These are phyloP conservation scores for Papilio polytes DNA, from an alignment of 1,140 invertebrate species.

Conservation along the genomic window DNA sequence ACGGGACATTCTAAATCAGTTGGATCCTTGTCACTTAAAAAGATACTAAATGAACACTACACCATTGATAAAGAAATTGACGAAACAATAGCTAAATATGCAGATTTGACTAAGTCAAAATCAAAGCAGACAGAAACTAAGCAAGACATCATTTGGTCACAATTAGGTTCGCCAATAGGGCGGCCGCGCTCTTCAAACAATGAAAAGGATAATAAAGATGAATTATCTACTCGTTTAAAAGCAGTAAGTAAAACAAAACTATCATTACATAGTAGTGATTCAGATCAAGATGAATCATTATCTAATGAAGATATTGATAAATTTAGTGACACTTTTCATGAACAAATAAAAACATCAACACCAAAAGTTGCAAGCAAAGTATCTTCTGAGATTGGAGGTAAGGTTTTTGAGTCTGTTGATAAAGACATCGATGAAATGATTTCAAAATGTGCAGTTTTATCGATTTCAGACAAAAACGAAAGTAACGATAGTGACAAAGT, in stretches of 20 bases:
- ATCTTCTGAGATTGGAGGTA: background rate
- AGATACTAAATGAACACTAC: conserved; percentile 39
- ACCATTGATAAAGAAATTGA: conserved; percentile 35
- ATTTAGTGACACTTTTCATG: conserved; percentile 50
- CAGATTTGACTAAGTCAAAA: conserved; percentile 27
- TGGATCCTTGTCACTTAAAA: conserved; percentile 15
- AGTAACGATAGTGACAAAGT: background rate
- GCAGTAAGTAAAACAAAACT: background rate
- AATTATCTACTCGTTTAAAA: background rate
- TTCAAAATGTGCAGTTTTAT: conserved; percentile 23
- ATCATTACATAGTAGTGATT: background rate
- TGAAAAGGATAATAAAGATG: background rate
- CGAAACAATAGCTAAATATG: conserved; percentile 37
- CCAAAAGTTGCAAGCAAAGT: conserved; percentile 46
- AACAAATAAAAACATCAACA: conserved; percentile 61
- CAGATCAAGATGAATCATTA: background rate
- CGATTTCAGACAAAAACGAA: conserved; percentile 27
- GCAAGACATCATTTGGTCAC: background rate
- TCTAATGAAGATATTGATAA: conserved; percentile 40
- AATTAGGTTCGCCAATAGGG: conserved; percentile 1
- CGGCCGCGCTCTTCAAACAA: background rate
- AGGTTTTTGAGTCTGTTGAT: conserved; percentile 8
- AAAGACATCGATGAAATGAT: conserved; percentile 36
- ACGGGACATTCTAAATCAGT: conserved; percentile 14
- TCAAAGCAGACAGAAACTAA: conserved; percentile 14